Conservation (phyloP, 2,888 invertebrate species). For the Drosophila nr. fundita region DNA sequence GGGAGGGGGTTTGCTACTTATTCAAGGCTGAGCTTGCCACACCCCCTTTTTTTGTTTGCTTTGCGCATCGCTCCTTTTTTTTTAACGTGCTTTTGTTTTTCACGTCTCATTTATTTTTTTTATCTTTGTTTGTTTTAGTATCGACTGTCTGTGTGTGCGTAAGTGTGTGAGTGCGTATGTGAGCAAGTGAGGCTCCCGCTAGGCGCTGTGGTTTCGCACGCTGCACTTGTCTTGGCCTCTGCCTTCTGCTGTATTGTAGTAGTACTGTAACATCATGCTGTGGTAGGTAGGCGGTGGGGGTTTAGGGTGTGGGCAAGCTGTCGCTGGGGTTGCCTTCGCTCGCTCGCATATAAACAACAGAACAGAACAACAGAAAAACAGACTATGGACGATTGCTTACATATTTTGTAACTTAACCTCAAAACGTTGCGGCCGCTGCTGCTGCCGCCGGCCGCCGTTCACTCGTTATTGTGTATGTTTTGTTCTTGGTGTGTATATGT, state of each 20-base stretch:
- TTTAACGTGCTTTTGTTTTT: slow-evolving; percentile 69
- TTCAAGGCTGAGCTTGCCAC: slow-evolving; percentile 38
- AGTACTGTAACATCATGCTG: not conserved
- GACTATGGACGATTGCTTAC: slow-evolving; percentile 58
- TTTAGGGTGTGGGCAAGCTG: slow-evolving; percentile 33
- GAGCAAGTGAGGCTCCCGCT: slow-evolving; percentile 45
- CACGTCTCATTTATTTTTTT: slow-evolving; percentile 66
- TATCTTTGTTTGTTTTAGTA: slow-evolving; percentile 78
- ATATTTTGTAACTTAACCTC: slow-evolving; percentile 78
- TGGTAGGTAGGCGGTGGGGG: slow-evolving; percentile 4
- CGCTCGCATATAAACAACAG: slow-evolving; percentile 52
- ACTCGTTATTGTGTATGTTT: slow-evolving; percentile 18
- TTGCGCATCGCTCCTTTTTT: slow-evolving; percentile 45
- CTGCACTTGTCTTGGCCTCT: slow-evolving; percentile 53
- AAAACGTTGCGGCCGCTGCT: slow-evolving; percentile 62
- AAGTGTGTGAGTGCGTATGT: slow-evolving; percentile 4
- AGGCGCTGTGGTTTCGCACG: slow-evolving; percentile 58
- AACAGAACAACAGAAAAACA: slow-evolving; percentile 11
- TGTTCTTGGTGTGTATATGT: slow-evolving; percentile 43
- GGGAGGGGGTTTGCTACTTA: not conserved
- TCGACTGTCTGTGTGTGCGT: slow-evolving; percentile 31
- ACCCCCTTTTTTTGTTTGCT: slow-evolving; percentile 46
- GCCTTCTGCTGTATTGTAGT: slow-evolving; percentile 8
- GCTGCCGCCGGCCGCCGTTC: slow-evolving; percentile 56
- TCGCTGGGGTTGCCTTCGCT: slow-evolving; percentile 46